These are phyloP conservation scores for Hylyphantes graminicola DNA, from an alignment of 1,140 invertebrate species.

Conservation along the genomic window DNA sequence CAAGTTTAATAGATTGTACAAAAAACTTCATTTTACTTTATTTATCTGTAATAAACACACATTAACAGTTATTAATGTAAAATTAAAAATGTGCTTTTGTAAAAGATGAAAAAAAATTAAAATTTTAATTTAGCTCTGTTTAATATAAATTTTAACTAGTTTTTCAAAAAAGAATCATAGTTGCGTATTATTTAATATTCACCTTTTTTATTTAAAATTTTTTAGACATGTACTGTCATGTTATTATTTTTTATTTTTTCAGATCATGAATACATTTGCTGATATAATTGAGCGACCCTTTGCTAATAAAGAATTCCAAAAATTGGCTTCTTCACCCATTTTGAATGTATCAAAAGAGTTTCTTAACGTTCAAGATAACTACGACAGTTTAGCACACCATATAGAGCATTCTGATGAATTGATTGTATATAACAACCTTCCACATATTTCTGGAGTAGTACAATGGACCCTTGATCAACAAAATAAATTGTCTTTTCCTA, in stretches of 20 bases:
- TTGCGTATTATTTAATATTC: no score
- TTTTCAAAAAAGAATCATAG: no score
- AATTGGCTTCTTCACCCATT: constrained; percentile 3
- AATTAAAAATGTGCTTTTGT: no score
- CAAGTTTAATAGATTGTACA: no score
- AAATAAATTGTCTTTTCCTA: neutral
- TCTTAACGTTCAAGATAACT: constrained; percentile 13
- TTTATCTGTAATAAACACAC: no score
- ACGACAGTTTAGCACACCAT: neutral
- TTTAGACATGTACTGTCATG: neutral
- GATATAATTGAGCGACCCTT: constrained; percentile 12
- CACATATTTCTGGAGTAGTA: constrained; percentile 21
- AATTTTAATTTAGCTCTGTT: no score
- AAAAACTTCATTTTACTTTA: no score
- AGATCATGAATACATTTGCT: constrained; percentile 16
- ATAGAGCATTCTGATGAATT: neutral
- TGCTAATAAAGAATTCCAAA: constrained; percentile 25
- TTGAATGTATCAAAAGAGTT: constrained; percentile 15
- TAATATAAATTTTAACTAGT: no score
- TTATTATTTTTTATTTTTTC: neutral
- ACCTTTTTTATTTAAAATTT: no score
- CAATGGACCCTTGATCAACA: constrained; percentile 33
- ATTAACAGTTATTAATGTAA: no score
- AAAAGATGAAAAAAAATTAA: no score
- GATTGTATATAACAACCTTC: constrained; percentile 39